Base-by-base conservation (phyloP, 2,888 invertebrate species). In the Parnassius glacialis region DNA sequence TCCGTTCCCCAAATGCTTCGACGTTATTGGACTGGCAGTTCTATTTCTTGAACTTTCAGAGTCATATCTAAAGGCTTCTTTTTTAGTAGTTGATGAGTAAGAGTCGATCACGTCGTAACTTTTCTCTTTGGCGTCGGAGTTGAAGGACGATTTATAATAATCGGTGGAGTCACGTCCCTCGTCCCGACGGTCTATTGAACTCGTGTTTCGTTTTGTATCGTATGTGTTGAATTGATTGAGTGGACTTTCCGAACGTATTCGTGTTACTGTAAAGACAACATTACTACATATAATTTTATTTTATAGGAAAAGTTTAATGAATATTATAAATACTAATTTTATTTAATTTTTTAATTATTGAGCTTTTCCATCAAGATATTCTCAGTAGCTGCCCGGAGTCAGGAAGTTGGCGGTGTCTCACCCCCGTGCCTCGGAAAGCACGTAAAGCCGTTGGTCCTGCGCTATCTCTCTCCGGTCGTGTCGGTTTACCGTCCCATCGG, bases 1-100 rank as follows among this genome's bases (percentile, higher is more conserved):
- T 5, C 90, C 90, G 78, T 92, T 81, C 64, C 92, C 85, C 78
- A 93, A 78, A 87, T 93, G 82, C 79, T 93, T 90, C 52, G 86
- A 80, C 74, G 94, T 79, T 83, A 94, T 84, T 59, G 92, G 87
- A 75, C 91, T 88, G 0, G 90, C 88, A 1, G 92, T 90, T 54
- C 85, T 79, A 68, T 91, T 90, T 59, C 87, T 79, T 1, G 92
- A 86, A 71, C 87, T 90, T 65, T 92, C 92, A 0, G 91, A 83
- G 3, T 87, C 90, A 67, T 87, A 91, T 76, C 85, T 77, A 61
- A 81, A 84, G 41, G 78, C 79, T 42, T 91, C 90, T 66, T 81
- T 88, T 67, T 84, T 88, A 67, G 86, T 81, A 34, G 87, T 84
- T 54, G 85, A 87, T 25, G 88, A 84, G 68, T 87, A 92, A 20